Base-by-base conservation (phyloP, 2,797 vertebrate species). In the Pogonophryne albipinna region DNA sequence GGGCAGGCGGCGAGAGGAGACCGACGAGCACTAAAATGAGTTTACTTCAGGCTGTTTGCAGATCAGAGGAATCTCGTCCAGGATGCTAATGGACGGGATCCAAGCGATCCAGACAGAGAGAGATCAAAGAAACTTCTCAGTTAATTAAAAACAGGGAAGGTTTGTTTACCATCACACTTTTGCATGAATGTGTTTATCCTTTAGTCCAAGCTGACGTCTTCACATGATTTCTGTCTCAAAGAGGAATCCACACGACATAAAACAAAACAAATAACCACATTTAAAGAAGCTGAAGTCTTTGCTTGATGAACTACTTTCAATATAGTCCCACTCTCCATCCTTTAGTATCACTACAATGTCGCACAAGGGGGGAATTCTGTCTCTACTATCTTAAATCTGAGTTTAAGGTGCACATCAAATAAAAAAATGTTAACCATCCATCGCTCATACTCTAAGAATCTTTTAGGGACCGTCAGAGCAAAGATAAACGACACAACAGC, bases 1-100 rank as follows among this genome's bases (percentile, higher is more conserved):
- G 93, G 92, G 91, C 92, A 91, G 87, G 69, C 81, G 20, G 87
- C 15, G 52, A 78, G 86, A 86, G 81, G 76, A 86, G 85, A 77
- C 88, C 84, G 89, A 92, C 76, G 89, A 89, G 85, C 82, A 86
- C 89, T 92, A 90, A 94, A 94, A 94, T 93, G 84, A 91, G 91
- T 94, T 94, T 94, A 95, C 91, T 93, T 84, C 89, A 93, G 93
- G 91, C 91, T 90, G 89, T 94, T 94, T 94, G 91, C 92, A 93
- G 92, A 95, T 95, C 94, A 92, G 90, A 93, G 91, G 91, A 87
- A 86, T 88, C 90, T 91, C 78, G 84, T 93, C 87, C 90, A 85
- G 92, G 93, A 93, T 95, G 93, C 89, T 92, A 94, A 94, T 93
- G 88, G 89, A 77, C n/a, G 74, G 83, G 89, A 88, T 91, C 89